These are phyloP conservation scores for Tachyglossus aculeatus DNA, from an alignment of 2,797 vertebrate species.

Conservation along the genomic window DNA sequence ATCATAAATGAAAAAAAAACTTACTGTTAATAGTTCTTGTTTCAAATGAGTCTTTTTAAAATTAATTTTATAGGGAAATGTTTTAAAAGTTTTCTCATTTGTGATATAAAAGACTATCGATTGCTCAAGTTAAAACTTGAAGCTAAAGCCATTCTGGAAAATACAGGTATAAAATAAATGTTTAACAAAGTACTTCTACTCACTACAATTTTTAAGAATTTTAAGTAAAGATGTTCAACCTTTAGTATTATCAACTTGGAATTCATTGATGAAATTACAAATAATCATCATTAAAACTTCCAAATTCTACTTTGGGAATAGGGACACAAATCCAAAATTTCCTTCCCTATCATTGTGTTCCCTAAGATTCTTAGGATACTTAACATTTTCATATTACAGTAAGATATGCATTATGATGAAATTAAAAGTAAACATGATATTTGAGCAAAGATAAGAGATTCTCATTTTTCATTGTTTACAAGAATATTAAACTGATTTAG, in stretches of 20 bases:
- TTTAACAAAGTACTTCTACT: neutral
- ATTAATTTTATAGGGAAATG: neutral
- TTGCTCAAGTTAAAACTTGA: neutral
- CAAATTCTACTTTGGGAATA: too few relatives aligned
- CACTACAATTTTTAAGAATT: neutral
- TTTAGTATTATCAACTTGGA: neutral
- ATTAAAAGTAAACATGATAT: too few relatives aligned
- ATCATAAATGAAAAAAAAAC: too few relatives aligned
- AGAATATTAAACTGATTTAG: too few relatives aligned
- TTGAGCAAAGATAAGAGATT: too few relatives aligned
- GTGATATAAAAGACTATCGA: neutral
- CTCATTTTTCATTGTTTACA: too few relatives aligned
- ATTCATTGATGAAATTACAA: neutral
- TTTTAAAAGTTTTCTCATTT: neutral
- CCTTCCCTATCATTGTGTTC: too few relatives aligned
- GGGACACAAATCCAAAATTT: too few relatives aligned
- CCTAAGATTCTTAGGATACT: too few relatives aligned
- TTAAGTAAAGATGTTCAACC: neutral
- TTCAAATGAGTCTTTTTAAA: neutral
- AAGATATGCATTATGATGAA: too few relatives aligned
- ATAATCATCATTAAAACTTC: neutral
- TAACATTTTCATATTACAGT: too few relatives aligned
- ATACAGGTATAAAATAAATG: neutral
- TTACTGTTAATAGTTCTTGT: neutral
- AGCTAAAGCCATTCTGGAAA: neutral